Conservation (phyloP, 1,140 invertebrate species). For the Drosophila nigrodunni region DNA sequence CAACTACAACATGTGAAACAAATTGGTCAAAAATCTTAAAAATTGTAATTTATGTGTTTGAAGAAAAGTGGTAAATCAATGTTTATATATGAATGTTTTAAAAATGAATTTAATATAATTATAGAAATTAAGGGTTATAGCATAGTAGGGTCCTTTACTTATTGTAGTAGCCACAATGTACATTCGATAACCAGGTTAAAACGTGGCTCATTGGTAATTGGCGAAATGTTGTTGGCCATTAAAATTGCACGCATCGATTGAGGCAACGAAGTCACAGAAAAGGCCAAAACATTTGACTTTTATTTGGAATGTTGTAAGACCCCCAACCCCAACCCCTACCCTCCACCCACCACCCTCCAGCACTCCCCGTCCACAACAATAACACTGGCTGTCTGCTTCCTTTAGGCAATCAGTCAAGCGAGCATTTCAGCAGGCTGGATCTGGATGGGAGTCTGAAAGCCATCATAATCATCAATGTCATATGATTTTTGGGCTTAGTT, state of each 20-base stretch:
- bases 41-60: too few relatives aligned
- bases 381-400: slow-evolving; percentile 19
- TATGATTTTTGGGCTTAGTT: slow-evolving; percentile 56
- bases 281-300: slow-evolving; percentile 56
- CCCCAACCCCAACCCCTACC: slow-evolving; percentile 19
- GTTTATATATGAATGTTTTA: too few relatives aligned
- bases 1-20: too few relatives aligned
- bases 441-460: slow-evolving; percentile 10
- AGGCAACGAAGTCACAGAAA: slow-evolving; percentile 32
- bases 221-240: slow-evolving; percentile 65
- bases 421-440: slow-evolving; percentile 23
- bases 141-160: not conserved
- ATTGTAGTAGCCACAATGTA: not conserved
- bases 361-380: not conserved
- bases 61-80: too few relatives aligned
- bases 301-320: slow-evolving; percentile 54
- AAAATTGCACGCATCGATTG: slow-evolving; percentile 73
- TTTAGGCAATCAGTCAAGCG: slow-evolving; percentile 58
- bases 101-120: too few relatives aligned
- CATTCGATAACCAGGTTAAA: slow-evolving; percentile 10
- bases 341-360: not conserved
- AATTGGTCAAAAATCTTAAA: too few relatives aligned
- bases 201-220: slow-evolving; percentile 52
- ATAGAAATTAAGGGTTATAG: not conserved
- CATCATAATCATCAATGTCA: slow-evolving; percentile 74